Percentiles rank a stretch among this genome's conserved stretches.
Evolutionary conservation across 2,888 invertebrate genomes (phyloP).

Genomic region (Lepidonotus clava): DNA sequence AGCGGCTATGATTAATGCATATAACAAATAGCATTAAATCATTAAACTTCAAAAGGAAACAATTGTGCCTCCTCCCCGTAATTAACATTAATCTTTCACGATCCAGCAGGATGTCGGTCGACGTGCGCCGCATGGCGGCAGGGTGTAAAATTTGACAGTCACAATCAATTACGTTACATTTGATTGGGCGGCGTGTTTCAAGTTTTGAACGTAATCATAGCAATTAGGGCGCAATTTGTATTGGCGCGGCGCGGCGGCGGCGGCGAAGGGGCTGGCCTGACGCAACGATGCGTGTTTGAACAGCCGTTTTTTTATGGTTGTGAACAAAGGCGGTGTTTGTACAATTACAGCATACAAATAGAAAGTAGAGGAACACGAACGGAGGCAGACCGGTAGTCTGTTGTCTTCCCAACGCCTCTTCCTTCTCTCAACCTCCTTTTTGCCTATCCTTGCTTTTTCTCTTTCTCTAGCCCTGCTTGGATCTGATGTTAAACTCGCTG

Average conservation of each 20-base stretch:
- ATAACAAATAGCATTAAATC: slow-evolving; percentile 51
- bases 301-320: slow-evolving; percentile 45
- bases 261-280: background rate
- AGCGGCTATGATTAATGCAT: slow-evolving; percentile 48
- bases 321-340: slow-evolving; percentile 40
- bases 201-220: slow-evolving; percentile 48
- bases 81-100: slow-evolving; percentile 49
- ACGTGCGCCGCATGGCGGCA: slow-evolving; percentile 37
- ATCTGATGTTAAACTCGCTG: background rate
- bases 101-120: slow-evolving; percentile 29
- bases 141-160: slow-evolving; percentile 51
- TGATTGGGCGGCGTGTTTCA: slow-evolving; percentile 47
- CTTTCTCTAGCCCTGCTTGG: background rate
- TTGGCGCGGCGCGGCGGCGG: background rate
- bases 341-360: slow-evolving; percentile 51
- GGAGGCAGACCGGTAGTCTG: background rate
- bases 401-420: background rate
- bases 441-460: background rate
- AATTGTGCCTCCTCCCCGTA: slow-evolving; percentile 41
- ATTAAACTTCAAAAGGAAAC: slow-evolving; percentile 54
- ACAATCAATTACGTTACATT: slow-evolving; percentile 52
- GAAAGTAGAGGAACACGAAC: background rate
- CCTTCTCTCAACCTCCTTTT: background rate
- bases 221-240: slow-evolving; percentile 51
- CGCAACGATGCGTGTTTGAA: slow-evolving; percentile 43